Evolutionary conservation across 2,888 invertebrate genomes (phyloP), one percentile per base, ranked within the genome.

Genomic region (Pseudococcus longispinus): DNA sequence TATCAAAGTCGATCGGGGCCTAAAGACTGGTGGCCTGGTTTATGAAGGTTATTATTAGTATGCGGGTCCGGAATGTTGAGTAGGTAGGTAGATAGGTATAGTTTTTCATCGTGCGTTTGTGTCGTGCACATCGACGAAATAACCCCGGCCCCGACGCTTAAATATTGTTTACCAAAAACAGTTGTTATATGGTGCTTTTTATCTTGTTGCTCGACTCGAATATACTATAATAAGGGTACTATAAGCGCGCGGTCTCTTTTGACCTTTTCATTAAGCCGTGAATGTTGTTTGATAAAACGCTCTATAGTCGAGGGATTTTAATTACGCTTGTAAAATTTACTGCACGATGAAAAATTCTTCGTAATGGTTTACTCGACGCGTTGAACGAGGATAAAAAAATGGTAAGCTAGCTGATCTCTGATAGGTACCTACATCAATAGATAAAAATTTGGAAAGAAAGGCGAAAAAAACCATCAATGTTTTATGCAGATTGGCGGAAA

Each of bases 141-240:
- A 65, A 37, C 37, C 37, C 60, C n/a, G n/a, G n/a, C 37, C 60
- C n/a, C 55, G n/a, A 55, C 55, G 55, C 55, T 55, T 55, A 55
- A 55, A 65, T 65, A 26, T 70, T 29, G 29, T 29, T 29, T 29
- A 70, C 70, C 4, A 29, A 70, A 70, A 70, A 70, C 29, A 70
- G 29, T 70, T 29, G 70, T 29, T 29, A 29, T 70, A 60, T 23
- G 60, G 60, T 18, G 29, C 18, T 15, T 70, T 70, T 70, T 29
- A 70, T 70, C 32, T 70, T 70, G 70, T 70, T 29, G 70, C 11
- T 70, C 4, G 26, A 26, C 20, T 65, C n/a, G 51, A 51, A 60
- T 23, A 60, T 23, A 60, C n/a, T 70, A 70, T 70, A 70, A 70
- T 70, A 29, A 70, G 70, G 70, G 60, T 60, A 60, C 60, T 60